These are phyloP conservation scores for Anodontia alba DNA, from an alignment of 2,888 invertebrate genomes.

Conservation along the genomic window DNA sequence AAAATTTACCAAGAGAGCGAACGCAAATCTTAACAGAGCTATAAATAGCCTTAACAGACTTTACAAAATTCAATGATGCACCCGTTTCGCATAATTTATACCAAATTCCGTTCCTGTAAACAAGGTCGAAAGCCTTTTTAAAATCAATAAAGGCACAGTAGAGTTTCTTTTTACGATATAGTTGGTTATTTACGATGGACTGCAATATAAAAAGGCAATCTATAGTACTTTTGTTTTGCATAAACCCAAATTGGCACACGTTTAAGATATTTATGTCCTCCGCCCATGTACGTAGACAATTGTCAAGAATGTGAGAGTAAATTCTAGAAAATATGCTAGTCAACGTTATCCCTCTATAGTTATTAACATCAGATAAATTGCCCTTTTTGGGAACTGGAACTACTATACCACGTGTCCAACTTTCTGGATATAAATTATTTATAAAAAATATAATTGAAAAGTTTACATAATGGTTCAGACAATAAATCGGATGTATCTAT, in stretches of 20 bases:
- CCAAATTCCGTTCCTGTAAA: not conserved
- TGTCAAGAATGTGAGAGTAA: slow-evolving; percentile 3
- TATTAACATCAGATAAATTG: not conserved
- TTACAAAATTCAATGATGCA: not conserved
- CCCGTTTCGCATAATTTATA: too few relatives aligned
- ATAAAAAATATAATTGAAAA: slow-evolving; percentile 17
- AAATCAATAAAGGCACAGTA: too few relatives aligned
- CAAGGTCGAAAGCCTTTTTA: slow-evolving; percentile 29
- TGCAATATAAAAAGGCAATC: slow-evolving; percentile 23
- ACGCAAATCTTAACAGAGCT: not conserved
- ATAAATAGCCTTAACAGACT: not conserved
- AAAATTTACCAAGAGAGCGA: not conserved
- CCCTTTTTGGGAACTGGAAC: slow-evolving; percentile 18
- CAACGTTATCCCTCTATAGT: slow-evolving; percentile 23
- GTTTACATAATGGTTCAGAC: not conserved
- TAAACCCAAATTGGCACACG: slow-evolving; percentile 26
- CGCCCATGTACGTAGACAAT: slow-evolving; percentile 5
- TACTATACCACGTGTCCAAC: not conserved
- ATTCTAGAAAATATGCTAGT: slow-evolving; percentile 17
- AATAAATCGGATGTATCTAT: slow-evolving; percentile 10
- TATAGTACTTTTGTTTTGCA: slow-evolving; percentile 17
- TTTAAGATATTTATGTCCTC: not conserved
- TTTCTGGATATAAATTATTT: slow-evolving; percentile 7
- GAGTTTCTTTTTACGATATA: slow-evolving; percentile 1
- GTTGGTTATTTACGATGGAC: not conserved